A percentile compares a stretch with the other conserved stretches of the same genome.
These are phyloP conservation scores for Perca flavescens DNA, from an alignment of 2,113 vertebrate genomes.

Conservation along the genomic window DNA sequence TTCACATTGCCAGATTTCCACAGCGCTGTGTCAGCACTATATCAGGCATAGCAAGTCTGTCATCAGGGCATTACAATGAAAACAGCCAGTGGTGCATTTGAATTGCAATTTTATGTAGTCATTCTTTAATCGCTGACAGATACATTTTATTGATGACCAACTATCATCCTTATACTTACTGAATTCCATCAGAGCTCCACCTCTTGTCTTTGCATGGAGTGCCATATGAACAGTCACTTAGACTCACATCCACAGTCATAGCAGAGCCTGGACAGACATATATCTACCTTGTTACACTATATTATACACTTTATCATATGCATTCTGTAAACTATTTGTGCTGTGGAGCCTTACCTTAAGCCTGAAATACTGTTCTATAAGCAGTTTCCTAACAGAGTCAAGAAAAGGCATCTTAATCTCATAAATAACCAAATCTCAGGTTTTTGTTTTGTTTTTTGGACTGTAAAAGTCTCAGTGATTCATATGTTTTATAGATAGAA, in stretches of 20 bases:
- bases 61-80: conserved; percentile 47
- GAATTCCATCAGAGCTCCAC: conserved; percentile 76
- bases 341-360: neutral
- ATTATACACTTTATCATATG: neutral
- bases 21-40: too few relatives aligned
- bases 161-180: conserved; percentile 64
- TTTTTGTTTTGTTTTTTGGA: neutral
- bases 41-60: conserved; percentile 7
- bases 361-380: neutral
- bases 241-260: conserved; percentile 86
- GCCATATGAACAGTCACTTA: conserved; percentile 77
- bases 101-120: neutral
- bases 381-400: neutral
- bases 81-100: conserved; percentile 29
- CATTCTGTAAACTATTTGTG: neutral
- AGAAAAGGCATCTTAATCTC: neutral
- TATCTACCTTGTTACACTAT: neutral
- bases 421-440: neutral
- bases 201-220: conserved; percentile 40
- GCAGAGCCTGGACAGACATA: conserved; percentile 79
- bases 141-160: neutral
- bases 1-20: too few relatives aligned
- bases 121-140: neutral
- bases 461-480: neutral
- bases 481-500: neutral